Evolutionary conservation across 1,140 invertebrate species (phyloP).

Genomic region (Heliconius hewitsoni): DNA sequence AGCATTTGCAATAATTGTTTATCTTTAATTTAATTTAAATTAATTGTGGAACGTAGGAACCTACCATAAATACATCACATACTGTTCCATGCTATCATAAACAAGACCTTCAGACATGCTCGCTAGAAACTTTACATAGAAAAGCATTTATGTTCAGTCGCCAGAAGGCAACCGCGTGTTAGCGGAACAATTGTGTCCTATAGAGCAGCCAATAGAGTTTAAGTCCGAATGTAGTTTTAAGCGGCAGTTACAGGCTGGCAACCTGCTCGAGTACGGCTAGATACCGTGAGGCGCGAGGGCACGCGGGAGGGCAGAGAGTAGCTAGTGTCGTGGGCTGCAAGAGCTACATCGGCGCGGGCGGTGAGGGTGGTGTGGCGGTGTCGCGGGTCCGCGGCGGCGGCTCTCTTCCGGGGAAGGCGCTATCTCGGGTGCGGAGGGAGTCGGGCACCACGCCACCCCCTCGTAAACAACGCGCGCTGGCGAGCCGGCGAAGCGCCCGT

Average conservation of each 20-base stretch:
- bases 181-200: conserved; percentile 51
- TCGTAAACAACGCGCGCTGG: conserved; percentile 80
- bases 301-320: conserved; percentile 39
- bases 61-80: conserved; percentile 59
- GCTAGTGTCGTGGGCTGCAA: conserved; percentile 45
- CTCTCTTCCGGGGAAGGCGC: conserved; percentile 75
- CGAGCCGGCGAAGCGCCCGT: conserved; percentile 79
- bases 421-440: conserved; percentile 73
- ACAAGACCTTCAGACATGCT: conserved; percentile 65
- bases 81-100: conserved; percentile 75
- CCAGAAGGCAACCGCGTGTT: conserved; percentile 28
- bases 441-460: conserved; percentile 59
- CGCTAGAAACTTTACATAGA: conserved; percentile 14
- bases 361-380: conserved; percentile 16
- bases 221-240: conserved; percentile 59
- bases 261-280: conserved; percentile 65
- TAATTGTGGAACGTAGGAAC: not conserved
- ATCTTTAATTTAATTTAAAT: not conserved
- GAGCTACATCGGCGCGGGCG: conserved; percentile 44
- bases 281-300: conserved; percentile 52
- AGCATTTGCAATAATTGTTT: not conserved
- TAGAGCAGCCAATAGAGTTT: conserved; percentile 59
- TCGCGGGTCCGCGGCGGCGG: conserved; percentile 39
- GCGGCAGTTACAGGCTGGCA: conserved; percentile 54
- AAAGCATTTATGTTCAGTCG: conserved; percentile 14